A percentile compares a stretch with the other conserved stretches of the same genome.
Conservation (phyloP, 2,888 invertebrate species). For the Formica aserva region DNA sequence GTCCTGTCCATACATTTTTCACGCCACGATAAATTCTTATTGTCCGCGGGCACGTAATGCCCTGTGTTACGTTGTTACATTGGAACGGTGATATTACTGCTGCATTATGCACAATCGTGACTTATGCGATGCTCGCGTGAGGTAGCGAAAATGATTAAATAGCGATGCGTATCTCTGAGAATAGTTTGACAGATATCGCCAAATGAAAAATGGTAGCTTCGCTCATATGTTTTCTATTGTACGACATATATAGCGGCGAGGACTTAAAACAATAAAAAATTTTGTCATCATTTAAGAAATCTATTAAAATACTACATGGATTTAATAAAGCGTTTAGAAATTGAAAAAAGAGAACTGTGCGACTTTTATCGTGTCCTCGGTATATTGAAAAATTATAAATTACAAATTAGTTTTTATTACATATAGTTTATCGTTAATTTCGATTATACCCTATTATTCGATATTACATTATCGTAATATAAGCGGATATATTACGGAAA, state of each 20-base stretch:
- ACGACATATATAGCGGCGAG: no score
- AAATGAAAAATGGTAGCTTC: neutral
- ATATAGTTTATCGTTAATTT: conserved; percentile 16
- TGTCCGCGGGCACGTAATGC: conserved; percentile 32
- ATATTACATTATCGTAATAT: conserved; percentile 40
- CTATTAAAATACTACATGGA: neutral
- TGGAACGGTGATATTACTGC: conserved; percentile 9
- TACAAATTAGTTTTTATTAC: neutral
- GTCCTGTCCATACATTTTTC: conserved; percentile 50
- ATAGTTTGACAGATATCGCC: neutral
- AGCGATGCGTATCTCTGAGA: neutral
- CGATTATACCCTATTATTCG: conserved; percentile 24
- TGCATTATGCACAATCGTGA: conserved; percentile 19
- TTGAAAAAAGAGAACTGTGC: neutral
- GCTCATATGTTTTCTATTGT: neutral
- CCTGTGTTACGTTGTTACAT: conserved; percentile 8
- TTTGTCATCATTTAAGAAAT: neutral
- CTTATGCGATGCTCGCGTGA: neutral
- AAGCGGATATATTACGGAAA: conserved; percentile 20
- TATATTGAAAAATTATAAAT: neutral
- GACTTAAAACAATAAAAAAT: neutral
- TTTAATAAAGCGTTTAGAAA: no score
- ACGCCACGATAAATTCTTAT: conserved; percentile 50
- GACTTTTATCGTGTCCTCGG: neutral
- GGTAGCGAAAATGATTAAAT: conserved; percentile 13